Evolutionary conservation across 2,797 vertebrate genomes (phyloP).

Genomic region (Euphonia xanthogaster): DNA sequence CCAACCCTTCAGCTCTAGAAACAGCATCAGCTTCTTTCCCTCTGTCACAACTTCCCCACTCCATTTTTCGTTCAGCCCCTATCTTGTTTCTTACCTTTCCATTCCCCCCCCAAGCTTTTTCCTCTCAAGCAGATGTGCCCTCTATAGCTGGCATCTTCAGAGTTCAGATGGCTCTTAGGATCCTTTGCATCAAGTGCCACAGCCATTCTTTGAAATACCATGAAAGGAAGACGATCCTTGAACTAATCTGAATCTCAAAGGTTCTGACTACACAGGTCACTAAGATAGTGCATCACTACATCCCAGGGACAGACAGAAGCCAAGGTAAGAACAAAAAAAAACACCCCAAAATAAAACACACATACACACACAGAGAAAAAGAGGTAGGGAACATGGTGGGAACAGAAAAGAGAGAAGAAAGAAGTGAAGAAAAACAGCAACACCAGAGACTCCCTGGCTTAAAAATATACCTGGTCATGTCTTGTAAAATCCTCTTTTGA

Average conservation of each 20-base stretch:
- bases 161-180: background rate
- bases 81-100: conserved; percentile 25
- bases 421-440: background rate
- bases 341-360: background rate
- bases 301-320: background rate
- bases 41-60: background rate
- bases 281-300: background rate
- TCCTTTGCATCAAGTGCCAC: conserved; percentile 6
- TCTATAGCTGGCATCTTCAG: background rate
- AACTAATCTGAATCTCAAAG: conserved; percentile 1
- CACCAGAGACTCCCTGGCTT: background rate
- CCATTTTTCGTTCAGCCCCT: background rate
- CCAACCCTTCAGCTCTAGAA: background rate
- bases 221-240: background rate
- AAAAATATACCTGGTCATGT: background rate
- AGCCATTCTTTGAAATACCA: background rate
- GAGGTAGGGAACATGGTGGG: background rate
- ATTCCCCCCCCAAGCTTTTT: background rate
- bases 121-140: conserved; percentile 4
- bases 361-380: background rate
- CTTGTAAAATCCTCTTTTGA: background rate
- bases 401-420: conserved; percentile 6
- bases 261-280: background rate
- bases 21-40: background rate
- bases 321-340: background rate